Conservation (phyloP, 2,888 invertebrate genomes). For the Masnerella sp. region DNA sequence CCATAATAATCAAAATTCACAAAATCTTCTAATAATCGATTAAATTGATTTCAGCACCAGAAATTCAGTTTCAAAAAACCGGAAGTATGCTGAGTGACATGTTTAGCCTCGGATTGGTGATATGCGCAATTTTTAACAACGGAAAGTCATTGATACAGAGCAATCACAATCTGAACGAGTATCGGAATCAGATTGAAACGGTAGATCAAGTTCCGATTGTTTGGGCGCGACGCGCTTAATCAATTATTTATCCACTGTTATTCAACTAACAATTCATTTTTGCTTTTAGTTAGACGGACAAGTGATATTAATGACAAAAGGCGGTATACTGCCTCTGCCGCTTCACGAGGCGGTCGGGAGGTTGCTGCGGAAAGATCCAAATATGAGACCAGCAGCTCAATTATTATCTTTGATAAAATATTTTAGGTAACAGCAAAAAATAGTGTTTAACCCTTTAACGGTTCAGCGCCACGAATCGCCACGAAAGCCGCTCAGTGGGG, state of each 20-base stretch:
- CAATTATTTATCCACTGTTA: slow-evolving; percentile 1
- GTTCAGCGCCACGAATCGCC: too few species aligned
- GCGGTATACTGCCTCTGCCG: slow-evolving; percentile 90
- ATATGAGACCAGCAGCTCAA: slow-evolving; percentile 93
- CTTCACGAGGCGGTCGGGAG: slow-evolving; percentile 93
- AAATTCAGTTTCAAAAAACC: slow-evolving; percentile 89
- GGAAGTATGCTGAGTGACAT: slow-evolving; percentile 95
- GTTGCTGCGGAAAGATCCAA: slow-evolving; percentile 89
- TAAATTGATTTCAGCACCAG: slow-evolving; percentile 85
- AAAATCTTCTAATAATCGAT: too few species aligned
- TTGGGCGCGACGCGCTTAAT: too few species aligned
- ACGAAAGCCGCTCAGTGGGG: too few species aligned
- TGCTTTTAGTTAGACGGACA: slow-evolving; percentile 87
- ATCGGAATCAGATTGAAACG: slow-evolving; percentile 93
- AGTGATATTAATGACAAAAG: too few species aligned
- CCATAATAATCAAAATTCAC: too few species aligned
- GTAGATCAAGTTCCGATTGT: too few species aligned
- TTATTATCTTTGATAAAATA: slow-evolving; percentile 93
- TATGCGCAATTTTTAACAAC: slow-evolving; percentile 94
- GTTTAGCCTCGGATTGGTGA: slow-evolving; percentile 96
- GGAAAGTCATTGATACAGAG: slow-evolving; percentile 94
- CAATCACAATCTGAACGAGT: slow-evolving; percentile 91
- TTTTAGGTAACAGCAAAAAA: too few species aligned
- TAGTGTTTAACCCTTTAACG: too few species aligned
- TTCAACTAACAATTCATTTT: slow-evolving; percentile 7